Base-by-base conservation (phyloP, 2,888 invertebrate genomes). In the Sturmia bella region DNA sequence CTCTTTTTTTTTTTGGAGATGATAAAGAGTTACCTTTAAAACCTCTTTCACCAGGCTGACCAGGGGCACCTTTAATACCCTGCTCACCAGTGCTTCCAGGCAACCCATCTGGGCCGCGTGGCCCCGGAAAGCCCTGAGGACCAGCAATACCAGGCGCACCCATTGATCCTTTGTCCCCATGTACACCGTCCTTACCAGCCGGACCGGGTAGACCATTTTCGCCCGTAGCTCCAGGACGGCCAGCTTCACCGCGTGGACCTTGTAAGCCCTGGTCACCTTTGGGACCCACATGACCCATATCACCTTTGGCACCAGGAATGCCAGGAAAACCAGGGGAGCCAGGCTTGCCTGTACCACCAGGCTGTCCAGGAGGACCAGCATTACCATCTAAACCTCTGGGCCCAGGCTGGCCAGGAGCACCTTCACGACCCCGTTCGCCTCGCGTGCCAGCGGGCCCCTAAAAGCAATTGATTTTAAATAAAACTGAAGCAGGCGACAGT, bases 241-340 rank as follows among this genome's bases (percentile, higher is more conserved):
- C 96, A 5, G 95, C 92, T 91, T 96, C 96, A 64, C 96, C 96
- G 88, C 96, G 92, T 0, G 95, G 94, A 1, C 96, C 96, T 92
- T 96, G 96, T 56, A 95, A 91, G 11, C 96, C 96, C 91, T 94
- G 95, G 86, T 95, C 95, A 54, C 96, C 97, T 91, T 96, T 96
- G 0, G 95, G 94, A 0, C 96, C 97, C 74, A 91, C 89, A 63
- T 92, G 87, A 21, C 97, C 97, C 91, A 93, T 93, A 89, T 96
- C 96, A 13, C 96, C 97, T 91, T 96, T 97, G 41, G 93, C 91
- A 3, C 97, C 97, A 24, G 95, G 94, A 83, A 84, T 87, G 37
- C 97, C 97, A 7, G 96, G 95, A 87, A 96, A 96, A 2, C 97
- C 97, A 24, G 96, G 96, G 15, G 96, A 92, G 3, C 97, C 97